These are phyloP conservation scores for Protomyctophum bolini DNA, from an alignment of 2,113 vertebrate genomes.

Conservation along the genomic window DNA sequence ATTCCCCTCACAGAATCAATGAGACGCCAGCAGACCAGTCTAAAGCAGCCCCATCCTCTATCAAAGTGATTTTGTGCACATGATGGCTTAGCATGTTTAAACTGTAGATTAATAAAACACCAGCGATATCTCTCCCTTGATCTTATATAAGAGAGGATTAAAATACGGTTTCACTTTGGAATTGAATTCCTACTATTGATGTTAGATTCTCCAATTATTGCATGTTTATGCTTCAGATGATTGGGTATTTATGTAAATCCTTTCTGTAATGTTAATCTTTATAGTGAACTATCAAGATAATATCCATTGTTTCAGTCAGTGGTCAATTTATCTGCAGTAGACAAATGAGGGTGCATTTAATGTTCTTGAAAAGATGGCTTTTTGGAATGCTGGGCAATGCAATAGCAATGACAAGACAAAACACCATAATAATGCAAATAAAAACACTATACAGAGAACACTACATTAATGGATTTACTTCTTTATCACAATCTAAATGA, in stretches of 20 bases:
- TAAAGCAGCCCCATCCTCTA: conserved; percentile 21
- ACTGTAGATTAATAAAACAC: conserved; percentile 58
- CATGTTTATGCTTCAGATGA: conserved; percentile 24
- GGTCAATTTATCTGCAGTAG: conserved; percentile 31
- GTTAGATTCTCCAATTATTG: conserved; percentile 13
- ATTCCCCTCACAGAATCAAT: conserved; percentile 53
- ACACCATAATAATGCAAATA: conserved; percentile 11
- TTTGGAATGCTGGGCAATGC: background rate
- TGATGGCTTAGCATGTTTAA: conserved; percentile 60
- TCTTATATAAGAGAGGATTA: conserved; percentile 54
- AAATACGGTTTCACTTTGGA: conserved; percentile 20
- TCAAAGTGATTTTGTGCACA: conserved; percentile 56
- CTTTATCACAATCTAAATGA: conserved; percentile 33
- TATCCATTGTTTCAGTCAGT: conserved; percentile 26
- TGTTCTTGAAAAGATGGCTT: conserved; percentile 1
- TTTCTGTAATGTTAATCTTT: conserved; percentile 29
- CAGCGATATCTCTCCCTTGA: conserved; percentile 59
- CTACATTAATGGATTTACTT: conserved; percentile 49
- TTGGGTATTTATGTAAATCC: conserved; percentile 36
- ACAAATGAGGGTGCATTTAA: background rate
- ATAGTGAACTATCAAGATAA: conserved; percentile 19
- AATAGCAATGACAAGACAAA: background rate
- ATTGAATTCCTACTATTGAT: conserved; percentile 27
- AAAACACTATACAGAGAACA: conserved; percentile 40
- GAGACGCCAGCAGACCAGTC: conserved; percentile 28